phyloP scores from a whole-genome alignment of 2,888 invertebrate species.

The Lymantria dispar region DNA sequence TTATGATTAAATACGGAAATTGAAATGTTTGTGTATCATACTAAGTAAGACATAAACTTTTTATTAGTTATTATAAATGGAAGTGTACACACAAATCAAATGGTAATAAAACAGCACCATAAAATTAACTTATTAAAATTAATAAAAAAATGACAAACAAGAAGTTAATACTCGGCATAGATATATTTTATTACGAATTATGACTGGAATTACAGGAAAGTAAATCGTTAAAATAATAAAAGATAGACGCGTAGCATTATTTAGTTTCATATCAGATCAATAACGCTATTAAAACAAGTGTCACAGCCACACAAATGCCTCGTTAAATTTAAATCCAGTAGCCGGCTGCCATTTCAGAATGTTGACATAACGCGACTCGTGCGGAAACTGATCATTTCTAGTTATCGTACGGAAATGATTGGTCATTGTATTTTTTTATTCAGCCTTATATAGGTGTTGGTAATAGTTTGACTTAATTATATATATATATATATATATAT shows the following conservation, averaged over 20 bases:
- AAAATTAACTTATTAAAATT: not conserved
- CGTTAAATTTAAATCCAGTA: slow-evolving; percentile 36
- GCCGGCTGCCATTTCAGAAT: slow-evolving; percentile 41
- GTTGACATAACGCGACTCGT: slow-evolving; percentile 40
- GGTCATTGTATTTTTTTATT: slow-evolving; percentile 32
- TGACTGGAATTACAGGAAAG: not conserved
- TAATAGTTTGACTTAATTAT: no score
- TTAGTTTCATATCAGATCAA: slow-evolving; percentile 3
- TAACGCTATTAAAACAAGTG: slow-evolving; percentile 15
- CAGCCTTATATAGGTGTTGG: slow-evolving; percentile 2
- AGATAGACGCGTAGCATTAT: not conserved
- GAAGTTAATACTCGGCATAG: not conserved
- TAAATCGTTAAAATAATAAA: not conserved
- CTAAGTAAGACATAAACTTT: not conserved
- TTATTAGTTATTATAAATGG: not conserved
- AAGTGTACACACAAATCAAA: not conserved
- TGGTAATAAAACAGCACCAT: not conserved
- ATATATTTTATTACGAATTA: not conserved
- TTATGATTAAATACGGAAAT: slow-evolving; percentile 12
- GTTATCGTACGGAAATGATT: slow-evolving; percentile 34
- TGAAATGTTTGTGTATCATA: not conserved
- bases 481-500: no score
- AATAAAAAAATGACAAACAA: not conserved
- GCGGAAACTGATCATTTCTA: slow-evolving; percentile 33
- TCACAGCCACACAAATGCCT: slow-evolving; percentile 21